phyloP scores from a whole-genome alignment of 2,888 invertebrate species.

The Oxyscelio sp. region DNA sequence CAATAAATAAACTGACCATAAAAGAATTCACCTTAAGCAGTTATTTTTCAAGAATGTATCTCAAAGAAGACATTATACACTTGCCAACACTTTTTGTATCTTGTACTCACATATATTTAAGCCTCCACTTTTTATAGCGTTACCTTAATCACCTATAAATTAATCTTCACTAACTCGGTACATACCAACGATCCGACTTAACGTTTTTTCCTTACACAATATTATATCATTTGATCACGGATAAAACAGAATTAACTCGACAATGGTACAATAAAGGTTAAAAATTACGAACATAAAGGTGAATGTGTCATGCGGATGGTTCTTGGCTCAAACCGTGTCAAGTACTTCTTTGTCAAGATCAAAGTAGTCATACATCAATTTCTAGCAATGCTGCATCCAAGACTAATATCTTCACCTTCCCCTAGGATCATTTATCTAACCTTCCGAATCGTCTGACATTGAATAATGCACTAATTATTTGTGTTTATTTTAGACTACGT shows the following conservation, averaged over 20 bases:
- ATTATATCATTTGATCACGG: constrained; percentile 37
- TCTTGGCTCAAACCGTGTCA: constrained; percentile 58
- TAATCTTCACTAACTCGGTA: constrained; percentile 45
- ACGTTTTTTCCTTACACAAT: constrained; percentile 6
- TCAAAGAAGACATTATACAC: neutral
- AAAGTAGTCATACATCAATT: constrained; percentile 67
- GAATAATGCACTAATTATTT: constrained; percentile 64
- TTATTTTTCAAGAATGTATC: neutral
- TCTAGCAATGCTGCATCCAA: constrained; percentile 33
- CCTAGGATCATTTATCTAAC: constrained; percentile 53
- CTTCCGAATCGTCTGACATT: constrained; percentile 47
- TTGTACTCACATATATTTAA: neutral
- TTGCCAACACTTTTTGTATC: neutral
- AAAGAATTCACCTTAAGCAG: neutral
- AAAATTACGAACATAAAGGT: constrained; percentile 53
- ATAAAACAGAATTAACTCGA: constrained; percentile 36
- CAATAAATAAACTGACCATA: neutral
- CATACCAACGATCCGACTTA: constrained; percentile 19
- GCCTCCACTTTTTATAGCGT: constrained; percentile 5
- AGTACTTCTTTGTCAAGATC: constrained; percentile 70
- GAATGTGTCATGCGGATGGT: constrained; percentile 44
- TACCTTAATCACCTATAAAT: constrained; percentile 35
- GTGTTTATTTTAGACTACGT: constrained; percentile 84
- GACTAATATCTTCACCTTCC: constrained; percentile 51
- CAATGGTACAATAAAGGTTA: constrained; percentile 47